These are phyloP conservation scores for Pangasianodon hypophthalmus DNA, from an alignment of 2,113 vertebrate genomes.

Conservation along the genomic window DNA sequence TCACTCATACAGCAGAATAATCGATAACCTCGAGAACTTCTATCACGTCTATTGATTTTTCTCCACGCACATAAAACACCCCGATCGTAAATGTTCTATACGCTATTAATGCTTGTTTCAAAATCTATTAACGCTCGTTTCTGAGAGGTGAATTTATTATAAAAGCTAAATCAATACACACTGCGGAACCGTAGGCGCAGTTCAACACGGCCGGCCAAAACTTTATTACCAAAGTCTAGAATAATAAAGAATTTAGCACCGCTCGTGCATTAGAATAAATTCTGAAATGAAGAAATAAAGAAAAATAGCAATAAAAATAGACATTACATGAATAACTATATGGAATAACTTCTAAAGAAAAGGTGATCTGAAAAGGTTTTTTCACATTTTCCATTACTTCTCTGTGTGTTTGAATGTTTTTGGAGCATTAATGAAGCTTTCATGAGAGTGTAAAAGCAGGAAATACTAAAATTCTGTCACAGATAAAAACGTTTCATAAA, in stretches of 20 bases:
- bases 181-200: neutral
- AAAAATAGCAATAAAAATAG: neutral
- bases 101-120: constrained; percentile 54
- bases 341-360: neutral
- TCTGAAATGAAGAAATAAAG: neutral
- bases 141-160: constrained; percentile 48
- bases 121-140: constrained; percentile 55
- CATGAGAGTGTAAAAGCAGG: neutral
- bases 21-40: constrained; percentile 34
- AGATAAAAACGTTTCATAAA: neutral
- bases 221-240: neutral
- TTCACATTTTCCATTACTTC: neutral
- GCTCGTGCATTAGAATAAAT: no score
- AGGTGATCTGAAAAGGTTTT: neutral
- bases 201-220: neutral
- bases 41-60: constrained; percentile 50
- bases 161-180: constrained; percentile 43
- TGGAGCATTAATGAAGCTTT: neutral
- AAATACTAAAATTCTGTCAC: neutral
- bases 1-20: neutral
- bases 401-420: neutral
- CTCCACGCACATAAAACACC: constrained; percentile 26
- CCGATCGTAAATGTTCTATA: constrained; percentile 54
- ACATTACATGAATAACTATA: neutral
- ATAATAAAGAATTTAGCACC: neutral